Base-by-base conservation (phyloP, 1,140 invertebrate genomes). In the Sminthurides bifidus region DNA sequence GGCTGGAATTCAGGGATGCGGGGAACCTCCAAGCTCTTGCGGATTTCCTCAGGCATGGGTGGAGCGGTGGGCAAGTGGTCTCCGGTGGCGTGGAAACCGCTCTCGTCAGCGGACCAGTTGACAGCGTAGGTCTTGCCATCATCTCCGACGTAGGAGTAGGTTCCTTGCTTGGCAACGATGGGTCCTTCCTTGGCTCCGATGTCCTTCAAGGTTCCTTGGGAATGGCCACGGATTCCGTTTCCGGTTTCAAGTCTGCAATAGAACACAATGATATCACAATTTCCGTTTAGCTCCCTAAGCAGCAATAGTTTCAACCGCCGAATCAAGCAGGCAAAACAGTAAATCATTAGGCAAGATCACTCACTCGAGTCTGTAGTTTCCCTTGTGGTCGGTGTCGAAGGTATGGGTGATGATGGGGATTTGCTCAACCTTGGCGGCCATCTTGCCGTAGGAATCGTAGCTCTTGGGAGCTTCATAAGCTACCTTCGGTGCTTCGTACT, bases 61-160 rank as follows among this genome's bases (percentile, higher is more conserved):
- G 38, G 59, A 19, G 60, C 19, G 27, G 52, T 59, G 23, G 54
- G 57, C 37, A 63, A 54, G 40, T 59, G 60, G 26, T 27, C 41
- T 29, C 57, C 61, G 8, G 1, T 10, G 8, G 61, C 37, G 17
- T 30, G 57, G 46, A 54, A 59, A 40, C 57, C 54, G 29, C 46
- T 54, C 73, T 48, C 63, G 21, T 63, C 58, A 33, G 61, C 15
- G 2, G 23, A 44, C 40, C 41, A 54, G 26, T 21, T 54, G 1
- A 54, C 40, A 17, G 53, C 37, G 43, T 54, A 54, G 17, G 21
- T 1, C 14, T 50, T 41, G 0, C 54, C 54, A 31, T 56, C 54
- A 1, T 31, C 15, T 0, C 10, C 46, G 6, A 21, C 24, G 35
- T 41, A 50, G 30, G 52, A 43, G 52, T 57, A 63, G 19, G 51